Conservation (phyloP, 2,797 vertebrate species). For the Steatocranus sp. region DNA sequence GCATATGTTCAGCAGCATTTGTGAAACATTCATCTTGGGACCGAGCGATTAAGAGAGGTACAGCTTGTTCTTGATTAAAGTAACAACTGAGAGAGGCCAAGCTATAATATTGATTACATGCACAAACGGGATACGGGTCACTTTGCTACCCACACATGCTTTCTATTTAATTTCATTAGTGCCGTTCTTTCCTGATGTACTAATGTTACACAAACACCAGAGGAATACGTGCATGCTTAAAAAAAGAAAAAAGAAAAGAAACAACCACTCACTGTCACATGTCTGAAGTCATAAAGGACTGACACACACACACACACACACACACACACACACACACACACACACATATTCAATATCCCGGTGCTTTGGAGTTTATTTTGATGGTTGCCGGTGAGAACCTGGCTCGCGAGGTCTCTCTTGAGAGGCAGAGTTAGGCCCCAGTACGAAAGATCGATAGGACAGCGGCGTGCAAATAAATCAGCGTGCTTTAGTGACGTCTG, state of each 20-base stretch:
- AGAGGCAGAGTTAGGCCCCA: slow-evolving; percentile 66
- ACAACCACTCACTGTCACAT: slow-evolving; percentile 29
- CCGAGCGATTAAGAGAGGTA: slow-evolving; percentile 72
- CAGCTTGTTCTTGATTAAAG: slow-evolving; percentile 77
- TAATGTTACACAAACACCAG: slow-evolving; percentile 66
- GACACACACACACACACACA: not conserved
- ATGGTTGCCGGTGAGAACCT: slow-evolving; percentile 57
- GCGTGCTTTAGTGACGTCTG: slow-evolving; percentile 68
- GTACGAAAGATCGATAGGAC: slow-evolving; percentile 75
- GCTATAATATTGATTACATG: slow-evolving; percentile 74
- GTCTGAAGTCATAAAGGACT: slow-evolving; percentile 37
- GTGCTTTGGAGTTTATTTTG: slow-evolving; percentile 58
- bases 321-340: not conserved
- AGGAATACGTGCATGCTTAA: slow-evolving; percentile 35
- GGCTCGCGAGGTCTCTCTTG: slow-evolving; percentile 62
- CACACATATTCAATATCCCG: slow-evolving; percentile 20
- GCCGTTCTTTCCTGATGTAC: slow-evolving; percentile 60
- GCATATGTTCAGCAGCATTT: slow-evolving; percentile 68
- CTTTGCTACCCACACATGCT: slow-evolving; percentile 73
- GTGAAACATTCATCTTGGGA: slow-evolving; percentile 69
- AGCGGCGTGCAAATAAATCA: slow-evolving; percentile 76
- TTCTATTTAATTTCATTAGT: slow-evolving; percentile 78
- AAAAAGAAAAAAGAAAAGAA: not conserved
- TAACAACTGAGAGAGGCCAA: slow-evolving; percentile 71
- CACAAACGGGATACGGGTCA: slow-evolving; percentile 71